Percentiles rank a stretch among this genome's conserved stretches.
Conservation (phyloP, 2,797 vertebrate species). For the Peromyscus aztecus region DNA sequence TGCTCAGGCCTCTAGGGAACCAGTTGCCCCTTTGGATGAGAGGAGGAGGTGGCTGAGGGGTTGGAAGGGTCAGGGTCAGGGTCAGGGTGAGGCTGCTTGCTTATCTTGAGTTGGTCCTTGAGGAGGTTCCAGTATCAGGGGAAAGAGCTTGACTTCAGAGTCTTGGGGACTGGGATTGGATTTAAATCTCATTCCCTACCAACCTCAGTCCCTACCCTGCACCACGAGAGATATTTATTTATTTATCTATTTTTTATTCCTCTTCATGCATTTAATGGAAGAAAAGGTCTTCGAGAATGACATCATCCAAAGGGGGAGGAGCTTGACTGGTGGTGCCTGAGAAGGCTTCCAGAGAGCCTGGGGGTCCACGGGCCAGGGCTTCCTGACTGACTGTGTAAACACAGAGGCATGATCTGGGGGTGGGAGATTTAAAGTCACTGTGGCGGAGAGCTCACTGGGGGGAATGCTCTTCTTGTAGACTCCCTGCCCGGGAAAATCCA, state of each 20-base stretch:
- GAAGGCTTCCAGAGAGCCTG: neutral
- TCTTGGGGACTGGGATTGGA: too few relatives aligned
- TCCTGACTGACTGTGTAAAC: neutral
- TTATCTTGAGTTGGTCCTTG: accelerated
- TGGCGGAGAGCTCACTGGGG: neutral
- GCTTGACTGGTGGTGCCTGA: accelerated
- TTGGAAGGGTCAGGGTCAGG: neutral
- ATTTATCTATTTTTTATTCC: neutral
- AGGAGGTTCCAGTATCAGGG: neutral
- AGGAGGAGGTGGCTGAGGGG: neutral
- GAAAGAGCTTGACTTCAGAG: neutral
- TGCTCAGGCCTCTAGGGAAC: neutral
- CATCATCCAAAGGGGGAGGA: neutral
- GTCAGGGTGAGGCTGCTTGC: too few relatives aligned
- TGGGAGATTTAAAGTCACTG: neutral
- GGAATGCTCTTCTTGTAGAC: neutral
- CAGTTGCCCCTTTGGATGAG: neutral
- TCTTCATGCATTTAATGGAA: accelerated
- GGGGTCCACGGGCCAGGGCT: neutral
- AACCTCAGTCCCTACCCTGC: neutral
- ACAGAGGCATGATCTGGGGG: neutral
- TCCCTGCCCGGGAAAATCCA: neutral
- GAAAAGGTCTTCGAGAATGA: neutral
- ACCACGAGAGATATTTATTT: too few relatives aligned
- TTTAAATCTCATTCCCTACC: neutral